phyloP scores from a whole-genome alignment of 2,888 invertebrate genomes.

The Hydriomena furcata region DNA sequence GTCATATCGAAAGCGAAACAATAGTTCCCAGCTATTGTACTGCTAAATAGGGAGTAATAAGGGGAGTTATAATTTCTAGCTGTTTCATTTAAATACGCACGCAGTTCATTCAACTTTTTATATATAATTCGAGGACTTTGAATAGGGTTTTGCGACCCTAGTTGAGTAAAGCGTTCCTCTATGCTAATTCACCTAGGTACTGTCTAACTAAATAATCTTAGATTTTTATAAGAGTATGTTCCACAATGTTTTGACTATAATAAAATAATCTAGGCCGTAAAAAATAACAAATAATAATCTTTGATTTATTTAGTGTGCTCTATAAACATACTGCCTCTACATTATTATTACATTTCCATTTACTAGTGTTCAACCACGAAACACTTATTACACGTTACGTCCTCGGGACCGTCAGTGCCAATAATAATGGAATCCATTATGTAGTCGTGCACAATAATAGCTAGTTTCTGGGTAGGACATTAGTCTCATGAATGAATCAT shows the following conservation, averaged over 20 bases:
- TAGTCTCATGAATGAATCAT: constrained; percentile 82
- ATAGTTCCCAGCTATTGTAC: constrained; percentile 36
- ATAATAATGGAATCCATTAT: constrained; percentile 29
- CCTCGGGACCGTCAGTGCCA: constrained; percentile 17
- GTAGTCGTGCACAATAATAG: constrained; percentile 50
- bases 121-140: too few species aligned
- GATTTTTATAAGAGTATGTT: too few species aligned
- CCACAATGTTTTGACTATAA: too few species aligned
- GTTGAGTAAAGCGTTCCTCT: too few species aligned
- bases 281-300: too few species aligned
- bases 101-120: not conserved
- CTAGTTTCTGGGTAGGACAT: constrained; percentile 70
- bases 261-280: too few species aligned
- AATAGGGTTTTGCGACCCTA: too few species aligned
- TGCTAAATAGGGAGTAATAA: constrained; percentile 31
- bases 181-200: too few species aligned
- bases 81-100: constrained; percentile 12
- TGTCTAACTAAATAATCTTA: too few species aligned
- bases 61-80: constrained; percentile 12
- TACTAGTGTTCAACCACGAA: constrained; percentile 18
- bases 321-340: not conserved
- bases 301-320: too few species aligned
- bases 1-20: constrained; percentile 41
- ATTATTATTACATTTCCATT: constrained; percentile 8
- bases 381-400: constrained; percentile 19